phyloP scores from a whole-genome alignment of 35 echinoderm and acorn worm species.

The Lytechinus pictus region DNA sequence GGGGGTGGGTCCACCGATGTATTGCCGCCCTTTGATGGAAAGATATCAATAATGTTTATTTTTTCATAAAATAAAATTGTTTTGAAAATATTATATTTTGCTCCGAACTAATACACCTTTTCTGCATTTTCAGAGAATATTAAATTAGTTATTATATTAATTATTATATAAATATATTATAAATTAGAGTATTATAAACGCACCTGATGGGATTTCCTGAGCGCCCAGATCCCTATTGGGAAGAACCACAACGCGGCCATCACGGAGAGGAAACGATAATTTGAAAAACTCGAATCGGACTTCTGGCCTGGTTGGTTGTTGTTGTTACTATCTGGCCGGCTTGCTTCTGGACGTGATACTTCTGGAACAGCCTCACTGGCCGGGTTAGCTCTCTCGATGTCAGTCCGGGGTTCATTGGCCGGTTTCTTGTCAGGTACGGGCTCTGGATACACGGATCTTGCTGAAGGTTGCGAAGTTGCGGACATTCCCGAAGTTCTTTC shows the following conservation, averaged over 20 bases:
- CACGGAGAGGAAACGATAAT: not conserved
- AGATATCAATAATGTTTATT: too few species aligned
- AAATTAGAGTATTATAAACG: too few species aligned
- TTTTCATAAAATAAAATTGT: too few species aligned
- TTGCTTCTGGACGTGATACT: not conserved
- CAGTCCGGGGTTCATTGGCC: not conserved
- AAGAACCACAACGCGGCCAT: not conserved
- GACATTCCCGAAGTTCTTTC: not conserved
- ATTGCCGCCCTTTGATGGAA: too few species aligned
- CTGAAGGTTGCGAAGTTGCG: not conserved
- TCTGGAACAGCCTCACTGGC: not conserved
- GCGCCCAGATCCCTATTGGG: not conserved
- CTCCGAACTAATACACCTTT: too few species aligned
- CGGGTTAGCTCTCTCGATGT: not conserved
- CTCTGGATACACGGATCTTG: not conserved
- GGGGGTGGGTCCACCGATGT: too few species aligned
- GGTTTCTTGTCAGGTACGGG: not conserved
- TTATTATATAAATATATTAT: too few species aligned
- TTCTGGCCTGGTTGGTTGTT: not conserved
- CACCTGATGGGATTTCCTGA: constrained; percentile 25
- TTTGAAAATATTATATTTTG: too few species aligned
- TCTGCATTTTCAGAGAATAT: too few species aligned
- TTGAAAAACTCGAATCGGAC: not conserved
- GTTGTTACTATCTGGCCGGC: not conserved
- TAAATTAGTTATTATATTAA: too few species aligned